Percentiles rank a stretch among this genome's conserved stretches.
These are phyloP conservation scores for Monomorium pharaonis DNA, from an alignment of 1,140 invertebrate species.

Conservation along the genomic window DNA sequence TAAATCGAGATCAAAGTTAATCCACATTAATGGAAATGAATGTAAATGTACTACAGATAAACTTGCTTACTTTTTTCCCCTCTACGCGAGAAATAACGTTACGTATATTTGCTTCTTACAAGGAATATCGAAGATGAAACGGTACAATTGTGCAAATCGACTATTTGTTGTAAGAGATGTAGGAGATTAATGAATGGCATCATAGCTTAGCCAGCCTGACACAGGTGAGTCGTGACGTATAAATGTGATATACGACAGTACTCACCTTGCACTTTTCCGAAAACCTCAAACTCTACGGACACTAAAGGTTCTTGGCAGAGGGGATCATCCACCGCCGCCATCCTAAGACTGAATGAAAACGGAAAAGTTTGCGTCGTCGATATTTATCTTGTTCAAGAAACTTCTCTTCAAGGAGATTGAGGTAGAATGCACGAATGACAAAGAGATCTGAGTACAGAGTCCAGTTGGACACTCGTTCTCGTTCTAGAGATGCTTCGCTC, in stretches of 20 bases:
- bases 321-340: constrained; percentile 87
- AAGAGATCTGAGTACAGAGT: neutral
- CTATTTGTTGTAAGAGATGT: neutral
- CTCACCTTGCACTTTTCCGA: constrained; percentile 94
- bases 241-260: neutral
- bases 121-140: neutral
- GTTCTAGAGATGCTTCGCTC: constrained; percentile 41
- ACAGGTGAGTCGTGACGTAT: neutral
- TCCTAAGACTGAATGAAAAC: constrained; percentile 67
- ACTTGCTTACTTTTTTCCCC: no score
- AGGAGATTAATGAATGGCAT: neutral
- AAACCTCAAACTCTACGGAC: constrained; percentile 95
- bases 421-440: neutral
- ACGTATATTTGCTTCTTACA: neutral
- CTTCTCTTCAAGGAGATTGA: no score
- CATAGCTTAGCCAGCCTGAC: no score
- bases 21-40: no score
- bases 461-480: neutral
- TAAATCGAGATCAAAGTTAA: no score
- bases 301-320: constrained; percentile 86
- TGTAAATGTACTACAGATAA: no score
- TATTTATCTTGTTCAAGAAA: neutral
- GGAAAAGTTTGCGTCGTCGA: neutral
- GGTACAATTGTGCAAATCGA: neutral
- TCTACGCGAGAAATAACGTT: no score